Evolutionary conservation across 2,113 vertebrate genomes (phyloP), one percentile per base, ranked within the genome.

Genomic region (Lutjanus erythropterus): DNA sequence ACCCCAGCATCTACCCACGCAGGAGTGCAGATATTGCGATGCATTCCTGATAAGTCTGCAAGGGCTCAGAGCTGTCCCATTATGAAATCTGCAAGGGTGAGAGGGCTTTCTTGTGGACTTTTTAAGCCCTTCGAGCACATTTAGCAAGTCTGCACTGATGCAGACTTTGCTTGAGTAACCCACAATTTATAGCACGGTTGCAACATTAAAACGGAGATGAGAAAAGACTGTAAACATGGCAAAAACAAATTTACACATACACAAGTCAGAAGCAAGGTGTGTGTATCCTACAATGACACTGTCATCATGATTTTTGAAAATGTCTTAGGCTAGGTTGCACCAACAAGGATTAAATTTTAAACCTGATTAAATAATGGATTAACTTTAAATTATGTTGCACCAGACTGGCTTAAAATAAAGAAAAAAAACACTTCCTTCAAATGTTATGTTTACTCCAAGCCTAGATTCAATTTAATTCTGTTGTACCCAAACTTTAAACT

Each of bases 21-120:
- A 41, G 41, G 9, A 52, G 33, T 37, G 7, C 21, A 76, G 59
- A 79, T 66, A 67, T 39, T 3, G 27, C 29, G 35, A n/a, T 80
- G 67, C 58, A 84, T 79, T 67, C 71, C 68, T 81, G 11, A 72
- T 75, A 75, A 75, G 29, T 78, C 68, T 78, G 44, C 39, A 58
- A 50, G 9, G 56, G 53, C 47, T 74, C 46, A 67, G 41, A 60
- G 39, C 33, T 64, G 42, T 65, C 52, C 42, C 33, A 59, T 83
- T 78, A 61, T 52, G 53, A 72, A 66, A 77, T 79, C 59, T 80
- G 47, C 42, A 80, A 56, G 58, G 61, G 64, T 83, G 50, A 44
- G 62, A 41, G 12, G 73, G 35, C 23, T 59, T 70, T 60, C 52
- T 52, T 29, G 1, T 27, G 19, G 41, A 71, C 71, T 65, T 69